Evolutionary conservation across 2,797 vertebrate genomes (phyloP).

Genomic region (Lacerta agilis): DNA sequence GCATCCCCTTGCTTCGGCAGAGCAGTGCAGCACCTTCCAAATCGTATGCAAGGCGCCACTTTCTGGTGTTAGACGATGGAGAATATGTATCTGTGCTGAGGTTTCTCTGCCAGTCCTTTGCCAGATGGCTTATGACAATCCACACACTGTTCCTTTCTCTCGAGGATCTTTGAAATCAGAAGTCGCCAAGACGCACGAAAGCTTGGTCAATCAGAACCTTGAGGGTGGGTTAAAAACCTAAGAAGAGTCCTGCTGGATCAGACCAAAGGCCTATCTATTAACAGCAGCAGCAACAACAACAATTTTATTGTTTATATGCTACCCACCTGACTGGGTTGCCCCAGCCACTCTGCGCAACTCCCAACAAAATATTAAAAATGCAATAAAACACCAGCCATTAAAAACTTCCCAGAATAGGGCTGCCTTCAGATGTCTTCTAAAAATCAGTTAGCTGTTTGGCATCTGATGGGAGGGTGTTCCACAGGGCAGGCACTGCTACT

Average conservation of each 20-base stretch:
- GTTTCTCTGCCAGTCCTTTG: background rate
- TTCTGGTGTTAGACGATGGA: accelerated
- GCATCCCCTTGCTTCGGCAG: accelerated
- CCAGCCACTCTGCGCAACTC: too few species aligned
- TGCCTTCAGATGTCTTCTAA: too few species aligned
- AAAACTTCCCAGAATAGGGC: too few species aligned
- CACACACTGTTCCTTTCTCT: background rate
- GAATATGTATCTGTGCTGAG: background rate
- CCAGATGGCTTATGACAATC: constrained; percentile 21
- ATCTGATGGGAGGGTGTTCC: too few species aligned
- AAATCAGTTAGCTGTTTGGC: too few species aligned
- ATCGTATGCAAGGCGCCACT: background rate
- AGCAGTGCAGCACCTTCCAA: background rate
- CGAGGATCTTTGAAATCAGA: background rate
- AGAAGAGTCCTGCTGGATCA: background rate
- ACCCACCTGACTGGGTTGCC: too few species aligned
- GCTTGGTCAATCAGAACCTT: background rate
- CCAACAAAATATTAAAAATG: too few species aligned
- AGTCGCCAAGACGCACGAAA: background rate
- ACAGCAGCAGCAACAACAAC: too few species aligned
- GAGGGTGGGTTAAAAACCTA: background rate
- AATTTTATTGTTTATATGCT: too few species aligned
- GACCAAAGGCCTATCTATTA: too few species aligned
- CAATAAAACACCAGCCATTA: too few species aligned
- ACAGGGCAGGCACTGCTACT: too few species aligned